Evolutionary conservation across 2,888 invertebrate species (phyloP), one percentile per base, ranked within the genome.

Genomic region (Torymus auratus): DNA sequence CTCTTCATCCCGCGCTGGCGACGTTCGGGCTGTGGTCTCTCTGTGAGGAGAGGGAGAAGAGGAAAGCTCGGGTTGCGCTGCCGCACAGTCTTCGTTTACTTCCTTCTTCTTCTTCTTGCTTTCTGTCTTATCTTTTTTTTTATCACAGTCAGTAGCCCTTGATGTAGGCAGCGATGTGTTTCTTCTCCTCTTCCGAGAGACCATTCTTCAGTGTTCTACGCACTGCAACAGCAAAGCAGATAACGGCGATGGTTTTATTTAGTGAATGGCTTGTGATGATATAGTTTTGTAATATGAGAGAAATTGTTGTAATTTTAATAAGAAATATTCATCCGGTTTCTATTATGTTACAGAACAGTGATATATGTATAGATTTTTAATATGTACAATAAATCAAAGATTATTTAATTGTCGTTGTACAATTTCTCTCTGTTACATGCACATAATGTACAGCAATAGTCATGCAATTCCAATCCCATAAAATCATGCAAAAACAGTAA

Each of bases 141-240:
- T 89, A 89, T 89, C 89, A 89, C 89, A 88, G 88, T 92, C 92
- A 95, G 92, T 94, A 95, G 88, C 94, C 94, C 92, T 95, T 94
- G 88, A 95, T 95, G 91, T 94, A 93, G 84, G 95, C 94, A 87
- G 95, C 94, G 86, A 95, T 93, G 90, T 95, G 94, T 90, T 94
- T 95, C 91, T 95, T 94, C 91, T 96, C 96, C 91, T 96, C 96
- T 88, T 95, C 95, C 83, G 95, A 95, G 86, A 96, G 92, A 85
- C 96, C 96, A 91, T 95, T 95, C 89, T 95, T 95, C 87, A 96
- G 92, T 83, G 96, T 96, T 91, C 96, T 93, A 91, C 96, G 93
- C 92, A 96, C 96, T 96, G 92, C 65, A 93, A 93, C 83, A 85
- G 80, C 78, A 1, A 68, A 78, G 41, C 23, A 74, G 17, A 80